Evolutionary conservation across 2,888 invertebrate species (phyloP).

Genomic region (Hydrotaea cyrtoneurina): DNA sequence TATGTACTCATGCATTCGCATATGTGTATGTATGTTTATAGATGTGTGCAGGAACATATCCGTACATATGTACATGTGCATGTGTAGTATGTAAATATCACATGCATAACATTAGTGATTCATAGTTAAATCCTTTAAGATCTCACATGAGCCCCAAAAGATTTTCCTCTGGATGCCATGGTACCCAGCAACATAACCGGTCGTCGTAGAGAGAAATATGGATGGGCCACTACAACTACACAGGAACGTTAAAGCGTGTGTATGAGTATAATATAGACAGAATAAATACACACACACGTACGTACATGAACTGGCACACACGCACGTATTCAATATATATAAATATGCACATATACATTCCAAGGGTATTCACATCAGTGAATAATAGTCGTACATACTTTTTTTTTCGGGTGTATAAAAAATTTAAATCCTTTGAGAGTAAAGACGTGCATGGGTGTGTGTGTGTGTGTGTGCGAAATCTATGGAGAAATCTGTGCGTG

Average conservation of each 20-base stretch:
- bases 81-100: conserved; percentile 11
- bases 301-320: background rate
- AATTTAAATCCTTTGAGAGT: conserved; percentile 32
- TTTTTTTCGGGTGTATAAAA: conserved; percentile 8
- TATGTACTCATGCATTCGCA: background rate
- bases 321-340: background rate
- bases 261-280: background rate
- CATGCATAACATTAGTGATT: conserved; percentile 57
- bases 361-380: conserved; percentile 10
- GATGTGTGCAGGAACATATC: too few relatives aligned
- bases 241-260: too few relatives aligned
- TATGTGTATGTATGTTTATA: too few relatives aligned
- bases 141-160: conserved; percentile 63
- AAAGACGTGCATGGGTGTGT: conserved; percentile 5
- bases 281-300: background rate
- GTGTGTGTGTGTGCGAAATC: conserved; percentile 5
- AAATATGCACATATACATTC: background rate
- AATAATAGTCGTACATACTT: conserved; percentile 9
- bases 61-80: too few relatives aligned
- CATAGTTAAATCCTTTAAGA: conserved; percentile 62
- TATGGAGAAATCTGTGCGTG: background rate
- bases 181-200: background rate
- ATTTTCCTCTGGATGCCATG: conserved; percentile 47
- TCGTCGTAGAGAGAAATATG: too few relatives aligned
- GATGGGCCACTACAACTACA: too few relatives aligned